phyloP scores from a whole-genome alignment of 1,140 invertebrate genomes.

The Hylyphantes graminicola region DNA sequence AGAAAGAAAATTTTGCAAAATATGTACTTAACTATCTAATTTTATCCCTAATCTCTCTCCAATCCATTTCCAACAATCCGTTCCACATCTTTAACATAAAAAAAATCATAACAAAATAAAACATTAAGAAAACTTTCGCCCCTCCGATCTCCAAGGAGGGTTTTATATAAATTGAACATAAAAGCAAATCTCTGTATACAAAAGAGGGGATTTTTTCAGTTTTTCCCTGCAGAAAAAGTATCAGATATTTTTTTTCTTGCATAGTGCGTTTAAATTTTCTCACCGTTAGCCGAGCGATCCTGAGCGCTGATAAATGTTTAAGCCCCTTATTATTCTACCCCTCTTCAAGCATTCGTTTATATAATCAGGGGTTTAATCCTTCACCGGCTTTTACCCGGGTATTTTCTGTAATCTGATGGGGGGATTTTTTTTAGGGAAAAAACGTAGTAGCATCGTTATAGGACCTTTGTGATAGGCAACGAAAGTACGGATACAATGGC shows the following conservation, averaged over 20 bases:
- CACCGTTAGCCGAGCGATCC: constrained; percentile 11
- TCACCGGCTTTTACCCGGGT: neutral
- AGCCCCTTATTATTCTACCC: constrained; percentile 50
- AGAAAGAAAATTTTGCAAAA: too few relatives aligned
- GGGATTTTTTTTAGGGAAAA: neutral
- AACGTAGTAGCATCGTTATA: too few relatives aligned
- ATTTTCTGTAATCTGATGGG: constrained; percentile 29
- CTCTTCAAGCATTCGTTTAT: constrained; percentile 40
- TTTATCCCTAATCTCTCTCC: neutral
- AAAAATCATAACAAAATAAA: neutral
- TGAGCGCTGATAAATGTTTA: constrained; percentile 50
- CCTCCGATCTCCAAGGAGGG: neutral
- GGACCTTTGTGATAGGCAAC: too few relatives aligned
- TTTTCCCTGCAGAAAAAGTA: neutral
- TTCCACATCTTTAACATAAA: too few relatives aligned
- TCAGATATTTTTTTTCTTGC: constrained; percentile 4
- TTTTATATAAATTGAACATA: constrained; percentile 54
- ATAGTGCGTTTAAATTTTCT: constrained; percentile 48
- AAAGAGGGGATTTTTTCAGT: constrained; percentile 2
- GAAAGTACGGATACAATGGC: too few relatives aligned
- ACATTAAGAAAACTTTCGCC: neutral
- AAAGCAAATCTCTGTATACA: constrained; percentile 34
- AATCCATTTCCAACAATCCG: neutral
- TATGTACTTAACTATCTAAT: neutral
- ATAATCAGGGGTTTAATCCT: constrained; percentile 53